These are phyloP conservation scores for Sitta europaea DNA, from an alignment of 2,113 vertebrate genomes.

Conservation along the genomic window DNA sequence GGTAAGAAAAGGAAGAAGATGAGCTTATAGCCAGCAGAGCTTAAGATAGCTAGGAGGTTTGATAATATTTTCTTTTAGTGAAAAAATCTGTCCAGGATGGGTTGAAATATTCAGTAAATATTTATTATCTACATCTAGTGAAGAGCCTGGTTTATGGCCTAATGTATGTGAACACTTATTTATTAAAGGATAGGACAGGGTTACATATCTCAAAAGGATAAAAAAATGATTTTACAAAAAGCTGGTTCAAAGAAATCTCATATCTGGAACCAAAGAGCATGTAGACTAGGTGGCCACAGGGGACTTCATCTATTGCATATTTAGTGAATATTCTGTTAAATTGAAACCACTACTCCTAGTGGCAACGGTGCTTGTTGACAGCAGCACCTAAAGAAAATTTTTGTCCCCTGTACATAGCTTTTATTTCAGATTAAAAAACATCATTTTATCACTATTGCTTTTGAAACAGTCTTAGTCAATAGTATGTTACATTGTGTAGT, in stretches of 20 bases:
- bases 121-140: not conserved
- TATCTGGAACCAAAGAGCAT: not conserved
- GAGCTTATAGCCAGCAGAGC: not conserved
- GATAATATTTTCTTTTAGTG: not conserved
- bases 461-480: not conserved
- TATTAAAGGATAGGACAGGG: not conserved
- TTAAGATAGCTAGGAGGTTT: not conserved
- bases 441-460: not conserved
- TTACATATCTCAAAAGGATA: not conserved
- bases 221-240: not conserved
- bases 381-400: not conserved
- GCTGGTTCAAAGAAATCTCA: not conserved
- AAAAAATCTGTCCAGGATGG: not conserved
- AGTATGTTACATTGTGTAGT: not conserved
- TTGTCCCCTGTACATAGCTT: not conserved
- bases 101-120: not conserved
- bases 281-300: not conserved
- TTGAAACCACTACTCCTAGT: not conserved
- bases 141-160: not conserved
- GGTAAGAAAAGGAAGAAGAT: not conserved
- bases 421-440: not conserved
- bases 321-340: not conserved
- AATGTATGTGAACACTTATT: not conserved
- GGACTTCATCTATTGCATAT: not conserved
- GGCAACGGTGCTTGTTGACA: not conserved